Base-by-base conservation (phyloP, 2,113 vertebrate genomes). In the Clupea harengus region DNA sequence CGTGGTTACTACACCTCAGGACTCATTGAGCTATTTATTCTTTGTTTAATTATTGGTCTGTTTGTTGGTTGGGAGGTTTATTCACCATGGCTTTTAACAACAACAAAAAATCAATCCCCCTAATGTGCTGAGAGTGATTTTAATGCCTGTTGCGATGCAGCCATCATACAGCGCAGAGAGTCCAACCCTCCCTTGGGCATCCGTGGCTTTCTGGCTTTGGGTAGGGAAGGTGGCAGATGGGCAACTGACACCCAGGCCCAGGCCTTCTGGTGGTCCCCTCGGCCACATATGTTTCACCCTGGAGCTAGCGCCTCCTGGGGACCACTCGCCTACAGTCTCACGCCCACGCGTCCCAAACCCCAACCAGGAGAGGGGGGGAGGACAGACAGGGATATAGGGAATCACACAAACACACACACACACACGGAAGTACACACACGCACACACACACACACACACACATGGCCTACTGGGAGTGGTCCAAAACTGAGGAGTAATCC, bases 221-320 rank as follows among this genome's bases (percentile, higher is more conserved):
- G 72, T 89, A 88, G 89, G 88, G 87, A 88, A 83, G 17, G 83
- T 86, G 88, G 89, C 94, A 95, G 93, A 95, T 94, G 94, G 94
- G 89, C 92, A 91, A 93, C 91, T 94, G 94, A 95, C 92, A 90
- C 91, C 91, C 92, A 91, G 89, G 60, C 90, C 82, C 54, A 52
- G 57, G 89, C 95, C 92, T 92, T 94, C 94, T 94, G 93, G 91
- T 94, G 90, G 88, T 91, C 91, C 94, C 90, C 91, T 90, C 89
- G 86, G 91, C 90, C 93, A 93, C 93, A 94, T 95, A 95, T 94
- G 94, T 92, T 93, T 92, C 91, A 83, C 90, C 93, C 92, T 64
- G 90, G 81, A 89, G 94, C 92, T 92, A 93, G 84, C 86, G 91
- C 91, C 93, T 95, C 92, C 91, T 92, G 90, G 91, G 92, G 92